Base-by-base conservation (phyloP, 1,140 invertebrate species). In the Lepidurus couesii region DNA sequence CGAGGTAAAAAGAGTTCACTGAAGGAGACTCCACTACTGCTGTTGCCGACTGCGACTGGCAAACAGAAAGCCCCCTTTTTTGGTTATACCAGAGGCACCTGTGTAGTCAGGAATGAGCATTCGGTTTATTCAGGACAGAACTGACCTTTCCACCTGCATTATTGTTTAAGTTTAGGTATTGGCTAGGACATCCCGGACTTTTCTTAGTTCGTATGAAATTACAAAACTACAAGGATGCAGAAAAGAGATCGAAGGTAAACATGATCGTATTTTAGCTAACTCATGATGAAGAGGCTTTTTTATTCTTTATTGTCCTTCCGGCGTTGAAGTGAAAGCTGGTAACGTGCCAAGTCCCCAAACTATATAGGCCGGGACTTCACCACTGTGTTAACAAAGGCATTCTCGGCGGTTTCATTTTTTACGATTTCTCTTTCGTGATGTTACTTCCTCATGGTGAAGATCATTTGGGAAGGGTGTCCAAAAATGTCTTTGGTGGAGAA, bases 301-400 rank as follows among this genome's bases (percentile, higher is more conserved):
- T 34, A 34, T 34, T 34, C 3, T 34, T 3, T 24, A 24, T 53
- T 65, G 3, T 7, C 21, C 53, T 16, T 65, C n/a, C 1, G 53
- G 53, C 53, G 53, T 65, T 16, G 7, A 65, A 65, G 53, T 65
- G 53, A 65, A 65, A 65, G 53, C 53, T 65, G 34, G 34, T 65
- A 65, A 7, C 53, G 3, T 16, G 53, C n/a, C 13, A 65, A 65
- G 53, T 65, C 8, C 9, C 53, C 21, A 65, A 21, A 65, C 4
- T 65, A 24, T 24, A 24, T 24, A 21, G 53, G 53, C 53, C n/a
- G 53, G 16, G 53, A 7, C 1, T 34, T 34, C 34, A 34, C 34
- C 53, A 10, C 4, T 65, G n/a, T n/a, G 53, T 21, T 65, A 65
- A 65, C 53, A 65, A 65, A 65, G 53, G 21, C 6, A 65, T 65